Evolutionary conservation across 1,140 invertebrate species (phyloP), one percentile per base, ranked within the genome.

Genomic region (Sesamia nonagrioides): DNA sequence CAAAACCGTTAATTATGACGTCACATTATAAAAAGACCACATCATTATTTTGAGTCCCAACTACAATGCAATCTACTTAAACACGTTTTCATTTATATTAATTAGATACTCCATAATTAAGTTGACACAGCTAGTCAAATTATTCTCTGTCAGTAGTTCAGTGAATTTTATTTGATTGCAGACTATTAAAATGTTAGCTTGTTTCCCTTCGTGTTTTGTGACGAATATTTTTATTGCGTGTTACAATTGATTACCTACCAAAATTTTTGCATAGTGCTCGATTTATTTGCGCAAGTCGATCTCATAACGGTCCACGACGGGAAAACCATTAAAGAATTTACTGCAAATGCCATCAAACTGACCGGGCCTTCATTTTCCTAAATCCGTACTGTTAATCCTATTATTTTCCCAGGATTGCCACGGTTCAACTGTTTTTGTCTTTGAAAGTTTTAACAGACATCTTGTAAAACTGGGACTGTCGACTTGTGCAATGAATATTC

Each of bases 51-150:
- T 58, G 27, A 27, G 54, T 21, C 18, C 18, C 2, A 63, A 58
- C 54, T 54, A 27, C 13, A 35, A 21, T n/a, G 42, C 37, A 42
- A 66, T 42, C 15, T 18, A 63, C 15, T 37, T 40, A 21, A 66
- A 66, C 61, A 42, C 61, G 18, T 66, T 58, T 56, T 58, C 42
- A 42, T 66, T 60, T 66, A 7, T 42, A 21, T 45, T 66, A 66
- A 66, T 66, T 66, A 27, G 27, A 27, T 27, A 42, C 17, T 13
- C 2, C 3, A 13, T 66, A n/a, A 66, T 66, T 66, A 66, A 17
- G 11, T 42, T 40, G 17, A 66, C 61, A 42, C 17, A 66, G 18
- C 35, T 40, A 58, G 18, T 60, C 3, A 50, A 50, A 50, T 50
- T 35, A 42, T 66, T 40, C 17, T 11, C 1, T 6, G n/a, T 42